phyloP scores from a whole-genome alignment of 2,888 invertebrate genomes.

The Cantharis rustica region DNA sequence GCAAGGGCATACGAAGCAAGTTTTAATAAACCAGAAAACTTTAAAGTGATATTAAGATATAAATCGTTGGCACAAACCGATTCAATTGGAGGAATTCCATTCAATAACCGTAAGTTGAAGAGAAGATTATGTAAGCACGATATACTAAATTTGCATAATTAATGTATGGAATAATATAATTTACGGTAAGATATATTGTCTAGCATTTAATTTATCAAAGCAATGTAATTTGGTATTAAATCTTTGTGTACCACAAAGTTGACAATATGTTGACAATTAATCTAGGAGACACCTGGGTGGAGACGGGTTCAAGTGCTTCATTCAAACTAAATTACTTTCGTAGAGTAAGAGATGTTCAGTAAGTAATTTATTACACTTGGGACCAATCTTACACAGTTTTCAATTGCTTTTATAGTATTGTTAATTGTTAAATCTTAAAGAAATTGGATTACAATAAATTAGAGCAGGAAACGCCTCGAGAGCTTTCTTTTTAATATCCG shows the following conservation, averaged over 20 bases:
- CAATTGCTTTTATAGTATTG: neutral
- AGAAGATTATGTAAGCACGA: neutral
- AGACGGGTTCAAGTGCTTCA: neutral
- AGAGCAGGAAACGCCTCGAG: neutral
- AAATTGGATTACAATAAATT: neutral
- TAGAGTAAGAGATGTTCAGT: neutral
- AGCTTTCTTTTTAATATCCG: neutral
- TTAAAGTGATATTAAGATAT: neutral
- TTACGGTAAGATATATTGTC: neutral
- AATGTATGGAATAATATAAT: neutral
- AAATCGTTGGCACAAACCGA: neutral
- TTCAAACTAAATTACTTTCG: slow-evolving; percentile 7
- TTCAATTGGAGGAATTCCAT: neutral
- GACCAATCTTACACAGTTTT: neutral
- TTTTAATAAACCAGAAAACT: neutral
- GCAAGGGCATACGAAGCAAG: neutral
- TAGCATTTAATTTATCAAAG: slow-evolving; percentile 1
- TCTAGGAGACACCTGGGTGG: slow-evolving; percentile 11
- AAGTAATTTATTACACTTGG: neutral
- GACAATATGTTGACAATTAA: slow-evolving; percentile 17
- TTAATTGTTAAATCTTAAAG: neutral
- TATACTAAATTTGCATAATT: neutral
- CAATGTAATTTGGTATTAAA: slow-evolving; percentile 3
- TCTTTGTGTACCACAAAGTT: slow-evolving; percentile 1
- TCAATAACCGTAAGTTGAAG: neutral